Evolutionary conservation across 2,797 vertebrate species (phyloP), one percentile per base, ranked within the genome.

Genomic region (Cygnus olor): DNA sequence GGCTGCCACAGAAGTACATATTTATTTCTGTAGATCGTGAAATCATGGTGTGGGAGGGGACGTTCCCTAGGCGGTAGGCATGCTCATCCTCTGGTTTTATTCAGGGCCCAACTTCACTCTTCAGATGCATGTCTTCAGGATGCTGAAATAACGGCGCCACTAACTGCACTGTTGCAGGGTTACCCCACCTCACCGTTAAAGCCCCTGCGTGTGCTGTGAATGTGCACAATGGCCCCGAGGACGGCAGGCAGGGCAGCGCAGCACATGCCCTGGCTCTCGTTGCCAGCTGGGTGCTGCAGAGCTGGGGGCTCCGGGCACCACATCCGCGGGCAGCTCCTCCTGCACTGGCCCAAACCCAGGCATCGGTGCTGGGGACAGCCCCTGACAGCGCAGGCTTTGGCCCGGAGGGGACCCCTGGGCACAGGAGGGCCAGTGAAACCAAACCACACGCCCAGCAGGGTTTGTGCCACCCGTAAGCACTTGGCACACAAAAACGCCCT

Each of bases 11-110:
- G 49, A 3, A 32, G 45, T 5, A 15, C 22, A 0, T 14, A 10
- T 14, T 44, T 15, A 54, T 66, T 42, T 54, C 80, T n/a, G 28
- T 1, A 22, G 24, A 6, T 34, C 44, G 1, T 2, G 40, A 45
- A 28, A 5, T 28, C 6, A 0, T 2, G 28, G 42, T 3, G 72
- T 36, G 24, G 90, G 83, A 68, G 32, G 82, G 65, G 54, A 53
- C 1, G 0, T 20, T 71, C 25, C 38, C 22, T 18, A 3, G 1
- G 10, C 16, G 15, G 6, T 3, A 9, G 17, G 64, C 7, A 4
- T 14, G 15, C 53, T 69, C 47, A 18, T 36, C 30, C 27, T 24
- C 25, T n/a, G 71, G 45, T 44, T 85, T 71, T 60, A 6, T 9
- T 58, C 47, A 1, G 60, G 51, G 82, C 14, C 34, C 71, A 57